A percentile compares a stretch with the other conserved stretches of the same genome.
Conservation (phyloP, 1,140 invertebrate species). For the Fopius arisanus region DNA sequence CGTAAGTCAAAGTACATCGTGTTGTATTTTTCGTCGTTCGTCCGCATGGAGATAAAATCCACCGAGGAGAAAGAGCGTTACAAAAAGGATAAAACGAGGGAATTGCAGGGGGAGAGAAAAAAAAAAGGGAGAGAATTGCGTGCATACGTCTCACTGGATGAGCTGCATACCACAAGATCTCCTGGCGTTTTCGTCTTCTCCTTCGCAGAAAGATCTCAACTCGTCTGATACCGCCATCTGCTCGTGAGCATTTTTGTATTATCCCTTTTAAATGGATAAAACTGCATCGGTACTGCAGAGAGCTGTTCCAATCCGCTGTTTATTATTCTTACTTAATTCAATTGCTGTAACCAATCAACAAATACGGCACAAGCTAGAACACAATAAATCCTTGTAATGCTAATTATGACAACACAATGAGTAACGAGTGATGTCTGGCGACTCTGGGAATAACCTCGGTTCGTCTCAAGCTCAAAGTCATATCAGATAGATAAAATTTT, state of each 20-base stretch:
- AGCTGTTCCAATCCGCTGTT: slow-evolving; percentile 8
- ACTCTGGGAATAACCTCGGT: not conserved
- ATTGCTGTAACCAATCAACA: not conserved
- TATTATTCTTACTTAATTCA: slow-evolving; percentile 1
- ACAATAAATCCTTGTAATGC: not conserved
- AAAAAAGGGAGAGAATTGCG: slow-evolving; percentile 17
- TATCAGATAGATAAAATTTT: not conserved
- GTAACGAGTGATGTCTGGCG: not conserved
- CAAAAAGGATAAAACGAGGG: slow-evolving; percentile 15
- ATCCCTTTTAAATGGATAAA: not conserved
- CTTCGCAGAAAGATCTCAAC: not conserved
- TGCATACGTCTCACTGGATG: slow-evolving; percentile 20
- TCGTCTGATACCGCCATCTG: slow-evolving; percentile 35
- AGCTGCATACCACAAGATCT: slow-evolving; percentile 29
- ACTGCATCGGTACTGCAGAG: slow-evolving; percentile 31
- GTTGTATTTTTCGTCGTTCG: not conserved
- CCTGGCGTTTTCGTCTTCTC: slow-evolving; percentile 4
- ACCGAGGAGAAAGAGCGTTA: slow-evolving; percentile 9
- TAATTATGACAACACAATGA: slow-evolving; percentile 5
- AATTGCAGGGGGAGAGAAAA: slow-evolving; percentile 22
- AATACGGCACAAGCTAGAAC: not conserved
- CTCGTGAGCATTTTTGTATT: not conserved
- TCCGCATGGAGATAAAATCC: slow-evolving; percentile 1
- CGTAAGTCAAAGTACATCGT: slow-evolving; percentile 12
- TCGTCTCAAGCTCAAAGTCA: slow-evolving; percentile 19